These are phyloP conservation scores for Barbus barbus DNA, from an alignment of 2,113 vertebrate genomes.

Conservation along the genomic window DNA sequence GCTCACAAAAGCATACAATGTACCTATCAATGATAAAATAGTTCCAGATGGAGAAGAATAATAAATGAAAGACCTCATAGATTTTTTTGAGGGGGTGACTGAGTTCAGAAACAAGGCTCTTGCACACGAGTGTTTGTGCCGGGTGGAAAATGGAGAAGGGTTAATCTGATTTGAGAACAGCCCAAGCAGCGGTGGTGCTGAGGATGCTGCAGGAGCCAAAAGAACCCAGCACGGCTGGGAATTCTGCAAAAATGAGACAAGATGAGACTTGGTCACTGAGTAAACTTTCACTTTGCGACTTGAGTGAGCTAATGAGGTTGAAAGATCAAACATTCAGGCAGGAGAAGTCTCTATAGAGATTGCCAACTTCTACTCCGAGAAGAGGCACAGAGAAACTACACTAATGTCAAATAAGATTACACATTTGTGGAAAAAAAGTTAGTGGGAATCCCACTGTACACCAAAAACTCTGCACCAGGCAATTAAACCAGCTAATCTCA, in stretches of 20 bases:
- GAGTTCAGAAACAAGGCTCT: constrained; percentile 15
- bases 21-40: constrained; percentile 60
- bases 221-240: constrained; percentile 7
- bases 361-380: constrained; percentile 11
- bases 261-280: background rate
- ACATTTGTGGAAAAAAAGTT: background rate
- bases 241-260: background rate
- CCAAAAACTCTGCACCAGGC: background rate
- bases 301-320: background rate
- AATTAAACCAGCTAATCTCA: background rate
- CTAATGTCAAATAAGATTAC: background rate
- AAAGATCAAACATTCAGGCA: constrained; percentile 37
- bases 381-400: background rate
- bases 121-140: constrained; percentile 60
- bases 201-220: constrained; percentile 20
- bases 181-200: constrained; percentile 27
- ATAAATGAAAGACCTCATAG: constrained; percentile 67
- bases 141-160: constrained; percentile 68
- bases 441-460: background rate
- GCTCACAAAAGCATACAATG: constrained; percentile 43
- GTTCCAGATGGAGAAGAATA: constrained; percentile 76
- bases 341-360: constrained; percentile 70
- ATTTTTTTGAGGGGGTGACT: constrained; percentile 65
- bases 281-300: background rate
- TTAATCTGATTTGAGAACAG: constrained; percentile 63